phyloP scores from a whole-genome alignment of 2,888 invertebrate genomes.

The Electrophaes corylata region DNA sequence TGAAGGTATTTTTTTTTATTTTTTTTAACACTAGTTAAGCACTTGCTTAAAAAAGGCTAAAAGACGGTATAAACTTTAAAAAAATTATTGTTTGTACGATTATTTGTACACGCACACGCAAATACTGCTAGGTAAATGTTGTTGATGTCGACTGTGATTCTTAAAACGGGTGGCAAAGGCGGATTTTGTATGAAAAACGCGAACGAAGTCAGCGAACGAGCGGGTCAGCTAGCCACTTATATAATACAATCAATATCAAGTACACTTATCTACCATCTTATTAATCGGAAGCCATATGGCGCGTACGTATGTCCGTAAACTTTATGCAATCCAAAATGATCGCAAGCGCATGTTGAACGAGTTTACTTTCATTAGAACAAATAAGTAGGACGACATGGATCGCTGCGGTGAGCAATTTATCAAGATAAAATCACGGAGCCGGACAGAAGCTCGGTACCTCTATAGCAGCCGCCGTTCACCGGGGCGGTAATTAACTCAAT shows the following conservation, averaged over 20 bases:
- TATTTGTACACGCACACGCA: too few relatives aligned
- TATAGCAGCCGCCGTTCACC: neutral
- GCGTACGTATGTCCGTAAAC: neutral
- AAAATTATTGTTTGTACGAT: too few relatives aligned
- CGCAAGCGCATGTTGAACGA: slow-evolving; percentile 35
- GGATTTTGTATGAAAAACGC: too few relatives aligned
- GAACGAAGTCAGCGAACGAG: too few relatives aligned
- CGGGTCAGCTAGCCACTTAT: neutral
- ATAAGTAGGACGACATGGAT: slow-evolving; percentile 37
- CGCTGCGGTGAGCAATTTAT: slow-evolving; percentile 48
- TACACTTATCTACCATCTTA: neutral
- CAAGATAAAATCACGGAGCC: slow-evolving; percentile 45
- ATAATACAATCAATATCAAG: neutral
- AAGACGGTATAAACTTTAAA: too few relatives aligned
- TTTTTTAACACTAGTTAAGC: too few relatives aligned
- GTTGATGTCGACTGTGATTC: too few relatives aligned
- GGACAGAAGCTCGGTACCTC: slow-evolving; percentile 19
- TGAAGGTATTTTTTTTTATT: too few relatives aligned
- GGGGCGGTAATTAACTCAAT: slow-evolving; percentile 1
- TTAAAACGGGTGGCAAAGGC: too few relatives aligned
- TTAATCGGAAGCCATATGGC: slow-evolving; percentile 5
- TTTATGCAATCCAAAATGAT: slow-evolving; percentile 18
- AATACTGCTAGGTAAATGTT: too few relatives aligned
- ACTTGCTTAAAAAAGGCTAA: too few relatives aligned
- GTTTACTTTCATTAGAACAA: slow-evolving; percentile 52